Base-by-base conservation (phyloP, 1,140 invertebrate species). In the Neodiprion pinetum region DNA sequence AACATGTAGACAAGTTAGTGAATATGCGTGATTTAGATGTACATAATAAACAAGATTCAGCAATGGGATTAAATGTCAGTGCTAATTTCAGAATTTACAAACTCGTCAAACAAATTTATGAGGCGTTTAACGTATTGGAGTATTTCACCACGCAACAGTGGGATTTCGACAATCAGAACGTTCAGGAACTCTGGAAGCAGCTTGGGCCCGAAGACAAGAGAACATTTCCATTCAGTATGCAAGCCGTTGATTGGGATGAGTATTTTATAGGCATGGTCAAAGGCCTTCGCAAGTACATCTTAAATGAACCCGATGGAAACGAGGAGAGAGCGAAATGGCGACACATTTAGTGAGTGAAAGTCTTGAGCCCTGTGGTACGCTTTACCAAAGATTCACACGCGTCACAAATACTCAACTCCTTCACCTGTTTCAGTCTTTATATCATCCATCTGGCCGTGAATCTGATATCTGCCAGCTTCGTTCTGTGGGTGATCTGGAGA, bases 121-220 rank as follows among this genome's bases (percentile, higher is more conserved):
- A 75, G 1, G 70, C 77, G 9, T 14, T 67, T 1, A 11, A 74
- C 9, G 21, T 71, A 3, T 40, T 79, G 14, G 66, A n/a, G 50
- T 79, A 76, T 69, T 81, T 81, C 47, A 66, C 74, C 0, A 47
- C 67, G 0, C n/a, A 75, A 47, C 40, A 78, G 9, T 81, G 80
- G 80, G 65, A 75, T 7, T 81, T 80, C 23, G 10, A 17, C 1
- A 77, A 21, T 10, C 9, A 73, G 0, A 71, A 66, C 0, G 7
- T 77, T 8, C 48, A 21, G 7, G 14, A 21, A 0, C 12, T 79
- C 21, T 77, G 70, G 69, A 28, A 75, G 1, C 67, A 71, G n/a
- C 71, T 79, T 67, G 72, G 49, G 48, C 50, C 67, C 3, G 73
- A 72, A 49, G 80, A 81, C 65, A 77, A 75, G 49, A 61, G 73